Conservation (phyloP, 2,113 vertebrate species). For the Entelurus aequoreus region DNA sequence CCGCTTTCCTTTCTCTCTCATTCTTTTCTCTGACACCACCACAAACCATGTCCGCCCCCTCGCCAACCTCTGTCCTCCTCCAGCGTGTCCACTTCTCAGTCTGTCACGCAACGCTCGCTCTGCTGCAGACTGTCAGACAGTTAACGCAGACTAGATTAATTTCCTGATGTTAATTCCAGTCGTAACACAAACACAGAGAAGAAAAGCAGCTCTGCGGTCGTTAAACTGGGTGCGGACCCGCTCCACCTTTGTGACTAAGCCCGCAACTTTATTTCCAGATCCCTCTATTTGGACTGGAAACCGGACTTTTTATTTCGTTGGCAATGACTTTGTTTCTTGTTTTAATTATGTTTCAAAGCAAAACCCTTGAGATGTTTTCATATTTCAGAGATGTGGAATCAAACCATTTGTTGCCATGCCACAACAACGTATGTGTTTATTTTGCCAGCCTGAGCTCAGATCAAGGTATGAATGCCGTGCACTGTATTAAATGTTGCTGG, state of each 20-base stretch:
- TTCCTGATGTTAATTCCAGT: constrained; percentile 65
- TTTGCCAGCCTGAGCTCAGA: constrained; percentile 12
- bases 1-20: constrained; percentile 15
- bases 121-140: constrained; percentile 58
- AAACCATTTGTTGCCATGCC: constrained; percentile 6
- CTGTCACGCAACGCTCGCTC: constrained; percentile 51
- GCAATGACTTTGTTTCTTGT: constrained; percentile 11
- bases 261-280: constrained; percentile 55
- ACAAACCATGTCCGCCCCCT: neutral
- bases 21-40: constrained; percentile 13
- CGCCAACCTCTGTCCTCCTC: constrained; percentile 21
- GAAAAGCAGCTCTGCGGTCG: constrained; percentile 27
- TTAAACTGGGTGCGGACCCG: constrained; percentile 65
- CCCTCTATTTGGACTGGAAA: constrained; percentile 46
- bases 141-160: constrained; percentile 64
- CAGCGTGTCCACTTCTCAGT: constrained; percentile 36
- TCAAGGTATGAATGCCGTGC: constrained; percentile 15
- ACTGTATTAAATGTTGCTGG: constrained; percentile 40
- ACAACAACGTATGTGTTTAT: constrained; percentile 1
- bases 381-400: constrained; percentile 10
- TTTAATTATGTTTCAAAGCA: constrained; percentile 22
- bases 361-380: constrained; percentile 6
- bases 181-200: constrained; percentile 35
- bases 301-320: constrained; percentile 37
- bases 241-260: constrained; percentile 59